phyloP scores from a whole-genome alignment of 2,797 vertebrate genomes.

The Kryptolebias ocellatus region DNA sequence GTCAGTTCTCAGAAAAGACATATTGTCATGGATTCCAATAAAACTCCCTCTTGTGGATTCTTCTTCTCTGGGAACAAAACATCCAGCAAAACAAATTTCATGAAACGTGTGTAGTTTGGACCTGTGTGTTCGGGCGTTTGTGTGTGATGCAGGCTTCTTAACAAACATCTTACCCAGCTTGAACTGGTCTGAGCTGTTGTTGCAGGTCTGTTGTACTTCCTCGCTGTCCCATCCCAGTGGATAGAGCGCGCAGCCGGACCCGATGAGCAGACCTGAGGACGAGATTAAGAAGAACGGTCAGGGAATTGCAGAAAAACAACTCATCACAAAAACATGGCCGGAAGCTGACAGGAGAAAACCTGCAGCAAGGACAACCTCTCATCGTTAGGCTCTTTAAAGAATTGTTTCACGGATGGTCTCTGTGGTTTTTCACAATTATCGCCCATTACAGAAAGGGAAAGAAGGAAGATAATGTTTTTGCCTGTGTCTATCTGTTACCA shows the following conservation, averaged over 20 bases:
- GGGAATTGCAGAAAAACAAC: not conserved
- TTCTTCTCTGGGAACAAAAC: constrained; percentile 21
- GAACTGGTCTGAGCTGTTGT: constrained; percentile 93
- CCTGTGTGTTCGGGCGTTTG: not conserved
- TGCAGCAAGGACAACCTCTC: constrained; percentile 46
- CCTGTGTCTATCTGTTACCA: too few relatives aligned
- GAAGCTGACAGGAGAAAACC: constrained; percentile 22
- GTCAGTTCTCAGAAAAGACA: constrained; percentile 19
- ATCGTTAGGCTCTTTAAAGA: constrained; percentile 32
- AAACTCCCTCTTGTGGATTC: constrained; percentile 5
- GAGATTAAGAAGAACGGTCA: constrained; percentile 20
- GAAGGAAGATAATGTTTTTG: too few relatives aligned
- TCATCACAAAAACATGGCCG: constrained; percentile 17
- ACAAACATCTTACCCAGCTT: constrained; percentile 86
- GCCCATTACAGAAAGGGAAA: too few relatives aligned
- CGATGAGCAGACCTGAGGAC: constrained; percentile 90
- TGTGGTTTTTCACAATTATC: constrained; percentile 12
- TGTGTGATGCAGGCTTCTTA: not conserved
- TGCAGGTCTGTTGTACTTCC: constrained; percentile 95
- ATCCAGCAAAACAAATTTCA: constrained; percentile 17
- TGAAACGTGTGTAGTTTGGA: constrained; percentile 13
- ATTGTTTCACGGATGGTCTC: constrained; percentile 12
- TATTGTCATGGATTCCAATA: constrained; percentile 14
- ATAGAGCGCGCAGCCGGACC: constrained; percentile 95
- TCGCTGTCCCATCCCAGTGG: constrained; percentile 98